Conservation (phyloP, 2,797 vertebrate species). For the Chelmon rostratus region DNA sequence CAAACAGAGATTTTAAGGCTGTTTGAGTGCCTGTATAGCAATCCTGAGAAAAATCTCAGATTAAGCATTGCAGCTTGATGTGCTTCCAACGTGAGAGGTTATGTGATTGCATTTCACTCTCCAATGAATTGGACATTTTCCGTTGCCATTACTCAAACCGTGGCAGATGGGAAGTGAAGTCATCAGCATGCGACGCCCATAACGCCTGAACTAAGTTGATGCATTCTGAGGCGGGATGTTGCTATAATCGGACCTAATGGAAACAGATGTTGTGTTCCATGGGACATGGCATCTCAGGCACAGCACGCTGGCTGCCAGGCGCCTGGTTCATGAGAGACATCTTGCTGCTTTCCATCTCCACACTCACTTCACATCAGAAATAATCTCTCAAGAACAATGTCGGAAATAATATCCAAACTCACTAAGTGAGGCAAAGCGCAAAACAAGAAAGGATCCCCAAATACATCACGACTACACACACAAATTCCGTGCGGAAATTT, state of each 20-base stretch:
- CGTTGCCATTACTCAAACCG: conserved; percentile 66
- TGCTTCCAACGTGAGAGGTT: conserved; percentile 59
- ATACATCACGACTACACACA: not conserved
- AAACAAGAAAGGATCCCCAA: conserved; percentile 21
- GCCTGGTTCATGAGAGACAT: conserved; percentile 51
- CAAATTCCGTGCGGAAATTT: not conserved
- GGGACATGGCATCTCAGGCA: conserved; percentile 64
- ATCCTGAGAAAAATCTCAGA: conserved; percentile 46
- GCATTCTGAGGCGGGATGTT: conserved; percentile 67
- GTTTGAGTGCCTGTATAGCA: conserved; percentile 9
- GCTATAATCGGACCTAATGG: conserved; percentile 74
- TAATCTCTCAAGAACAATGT: conserved; percentile 42
- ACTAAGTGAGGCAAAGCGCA: conserved; percentile 33
- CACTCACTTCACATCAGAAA: conserved; percentile 50
- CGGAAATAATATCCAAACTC: conserved; percentile 41
- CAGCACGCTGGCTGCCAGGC: conserved; percentile 59
- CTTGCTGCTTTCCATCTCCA: conserved; percentile 62
- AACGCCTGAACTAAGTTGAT: conserved; percentile 58
- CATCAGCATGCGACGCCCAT: conserved; percentile 73
- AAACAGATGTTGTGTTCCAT: conserved; percentile 78
- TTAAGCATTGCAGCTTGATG: conserved; percentile 53
- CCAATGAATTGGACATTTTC: conserved; percentile 71
- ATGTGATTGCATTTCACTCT: conserved; percentile 77
- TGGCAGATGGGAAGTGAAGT: conserved; percentile 80
- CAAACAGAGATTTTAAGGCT: conserved; percentile 29